Percentiles rank a stretch among this genome's conserved stretches.
These are phyloP conservation scores for Nerophis lumbriciformis DNA, from an alignment of 2,113 vertebrate species.

Conservation along the genomic window DNA sequence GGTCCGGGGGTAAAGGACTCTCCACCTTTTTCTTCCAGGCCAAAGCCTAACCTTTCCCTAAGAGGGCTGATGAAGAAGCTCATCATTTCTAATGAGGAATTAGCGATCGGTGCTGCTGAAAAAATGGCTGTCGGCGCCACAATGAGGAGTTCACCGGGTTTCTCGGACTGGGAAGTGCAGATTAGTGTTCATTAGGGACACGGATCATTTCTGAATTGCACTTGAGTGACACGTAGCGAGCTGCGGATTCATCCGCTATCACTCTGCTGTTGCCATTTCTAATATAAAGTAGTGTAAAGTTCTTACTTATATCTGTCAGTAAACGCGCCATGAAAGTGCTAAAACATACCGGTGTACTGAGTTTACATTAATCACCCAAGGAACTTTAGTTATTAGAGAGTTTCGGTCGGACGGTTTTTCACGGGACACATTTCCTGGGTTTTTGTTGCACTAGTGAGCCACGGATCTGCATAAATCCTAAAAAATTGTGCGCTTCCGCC, in stretches of 20 bases:
- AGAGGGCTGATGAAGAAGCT: constrained; percentile 74
- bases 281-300: too few species aligned
- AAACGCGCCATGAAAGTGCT: too few species aligned
- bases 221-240: constrained; percentile 29
- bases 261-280: too few species aligned
- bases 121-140: constrained; percentile 61
- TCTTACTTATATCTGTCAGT: too few species aligned
- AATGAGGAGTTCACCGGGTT: constrained; percentile 50
- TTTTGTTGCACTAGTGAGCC: too few species aligned
- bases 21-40: constrained; percentile 52
- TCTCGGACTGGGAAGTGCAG: constrained; percentile 45
- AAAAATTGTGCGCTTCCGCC: too few species aligned
- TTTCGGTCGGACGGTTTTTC: too few species aligned
- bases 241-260: constrained; percentile 27
- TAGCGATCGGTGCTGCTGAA: constrained; percentile 58
- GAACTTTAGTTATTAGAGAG: too few species aligned
- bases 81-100: constrained; percentile 78
- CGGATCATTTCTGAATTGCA: constrained; percentile 41
- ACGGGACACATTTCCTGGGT: too few species aligned
- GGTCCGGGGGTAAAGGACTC: constrained; percentile 64
- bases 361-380: too few species aligned
- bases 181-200: constrained; percentile 47
- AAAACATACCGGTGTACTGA: too few species aligned
- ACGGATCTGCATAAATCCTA: too few species aligned
- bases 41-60: constrained; percentile 72